Evolutionary conservation across 92 coral and sea anemone genomes (phyloP).

Genomic region (Actinernus sp.): DNA sequence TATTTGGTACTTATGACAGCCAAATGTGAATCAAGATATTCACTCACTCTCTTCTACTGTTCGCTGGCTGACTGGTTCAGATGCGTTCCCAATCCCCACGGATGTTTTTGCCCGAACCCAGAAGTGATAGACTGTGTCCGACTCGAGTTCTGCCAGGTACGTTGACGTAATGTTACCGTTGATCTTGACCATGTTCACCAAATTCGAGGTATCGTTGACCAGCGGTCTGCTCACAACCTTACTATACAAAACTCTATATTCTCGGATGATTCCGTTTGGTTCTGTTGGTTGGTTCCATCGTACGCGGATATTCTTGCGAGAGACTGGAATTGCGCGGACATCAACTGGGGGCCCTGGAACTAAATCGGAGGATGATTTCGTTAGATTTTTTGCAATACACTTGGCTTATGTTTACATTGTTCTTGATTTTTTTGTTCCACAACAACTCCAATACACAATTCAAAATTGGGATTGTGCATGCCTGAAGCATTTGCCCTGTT

Average conservation of each 20-base stretch:
- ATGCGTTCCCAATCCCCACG: conserved; percentile 79
- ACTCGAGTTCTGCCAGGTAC: conserved; percentile 51
- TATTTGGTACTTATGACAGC: no score
- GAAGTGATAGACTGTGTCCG: conserved; percentile 79
- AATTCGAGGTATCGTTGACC: conserved; percentile 27
- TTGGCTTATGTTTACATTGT: no score
- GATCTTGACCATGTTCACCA: conserved; percentile 8
- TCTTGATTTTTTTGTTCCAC: no score
- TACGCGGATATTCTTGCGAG: conserved; percentile 75
- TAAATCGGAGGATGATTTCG: no score
- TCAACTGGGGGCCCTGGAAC: conserved; percentile 93
- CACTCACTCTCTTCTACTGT: conserved; percentile 76
- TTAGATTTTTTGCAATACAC: no score
- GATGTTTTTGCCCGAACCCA: conserved; percentile 92
- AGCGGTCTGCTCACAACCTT: conserved; percentile 28
- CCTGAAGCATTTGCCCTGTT: no score
- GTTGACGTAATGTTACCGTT: conserved; percentile 70
- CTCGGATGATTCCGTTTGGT: conserved; percentile 89
- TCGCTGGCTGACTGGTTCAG: conserved; percentile 60
- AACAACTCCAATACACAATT: no score
- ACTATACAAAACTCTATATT: conserved; percentile 75
- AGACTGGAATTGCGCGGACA: conserved; percentile 86
- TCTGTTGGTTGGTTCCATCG: conserved; percentile 89
- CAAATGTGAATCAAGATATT: no score
- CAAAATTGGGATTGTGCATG: no score